Evolutionary conservation across 1,140 invertebrate species (phyloP), one percentile per base, ranked within the genome.

Genomic region (Heliothis virescens): DNA sequence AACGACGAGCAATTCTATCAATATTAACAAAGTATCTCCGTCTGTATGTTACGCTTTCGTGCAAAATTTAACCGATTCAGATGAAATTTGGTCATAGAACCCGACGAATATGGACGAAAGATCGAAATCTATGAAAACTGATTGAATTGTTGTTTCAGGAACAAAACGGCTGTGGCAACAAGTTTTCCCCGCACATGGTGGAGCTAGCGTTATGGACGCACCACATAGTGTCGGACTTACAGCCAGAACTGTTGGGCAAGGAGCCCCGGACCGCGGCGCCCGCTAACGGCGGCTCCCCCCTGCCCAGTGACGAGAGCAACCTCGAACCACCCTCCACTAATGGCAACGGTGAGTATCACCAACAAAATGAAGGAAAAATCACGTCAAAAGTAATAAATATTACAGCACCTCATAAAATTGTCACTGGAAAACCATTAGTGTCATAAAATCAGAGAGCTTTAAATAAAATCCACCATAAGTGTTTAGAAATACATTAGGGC

Each of bases 141-240:
- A n/a, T 65, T 15, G 3, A 21, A 41, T 5, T 41, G 34, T 41
- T 84, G 87, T 86, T 94, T 80, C 78, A 95, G 96, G 95, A 96
- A 92, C 92, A 94, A 91, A 93, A 95, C 86, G 92, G 95, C 82
- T 92, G 91, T 90, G 96, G 90, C 52, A 95, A 93, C 50, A 92
- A 95, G 87, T 98, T 98, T 97, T 98, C 96, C 78, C 97, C 97
- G n/a, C 98, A 98, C 93, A 96, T 96, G 90, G 97, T 99, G 29
- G 98, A 99, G 93, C 91, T 98, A 84, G 98, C 98, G 5, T 90
- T 99, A 59, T 99, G 98, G 98, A 97, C 98, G 76, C 98, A 98
- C 93, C 98, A 97, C 89, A 96, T 98, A 47, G 96, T 98, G 62
- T 96, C 97, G 55, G 97, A 98, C 83, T 90, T 98, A 83, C 97